phyloP scores from a whole-genome alignment of 2,888 invertebrate species.

The Drosophila acutilabella region DNA sequence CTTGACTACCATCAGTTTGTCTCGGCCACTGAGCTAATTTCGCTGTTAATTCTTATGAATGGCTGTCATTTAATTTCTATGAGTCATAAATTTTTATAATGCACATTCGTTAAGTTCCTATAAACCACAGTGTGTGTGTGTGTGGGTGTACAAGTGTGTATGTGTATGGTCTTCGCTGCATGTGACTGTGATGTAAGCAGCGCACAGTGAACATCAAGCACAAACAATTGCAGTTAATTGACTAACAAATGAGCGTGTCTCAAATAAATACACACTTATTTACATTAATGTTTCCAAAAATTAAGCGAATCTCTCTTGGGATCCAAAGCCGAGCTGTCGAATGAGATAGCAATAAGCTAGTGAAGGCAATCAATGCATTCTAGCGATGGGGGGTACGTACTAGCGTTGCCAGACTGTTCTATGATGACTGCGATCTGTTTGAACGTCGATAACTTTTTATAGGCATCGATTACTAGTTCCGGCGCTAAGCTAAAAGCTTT shows the following conservation, averaged over 20 bases:
- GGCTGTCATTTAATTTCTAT: constrained; percentile 73
- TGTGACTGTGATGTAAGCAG: constrained; percentile 40
- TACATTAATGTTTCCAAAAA: background rate
- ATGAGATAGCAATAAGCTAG: background rate
- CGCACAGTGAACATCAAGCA: constrained; percentile 35
- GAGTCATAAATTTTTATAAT: constrained; percentile 69
- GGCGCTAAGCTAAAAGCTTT: too few species aligned
- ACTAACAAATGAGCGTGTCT: constrained; percentile 1
- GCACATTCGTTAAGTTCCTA: constrained; percentile 48
- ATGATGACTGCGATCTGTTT: background rate
- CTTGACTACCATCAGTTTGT: constrained; percentile 21
- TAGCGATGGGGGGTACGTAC: too few species aligned
- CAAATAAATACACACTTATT: background rate
- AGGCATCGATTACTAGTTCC: too few species aligned
- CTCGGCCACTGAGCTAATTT: constrained; percentile 56
- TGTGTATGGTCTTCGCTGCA: constrained; percentile 28
- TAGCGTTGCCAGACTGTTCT: background rate
- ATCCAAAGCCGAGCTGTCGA: background rate
- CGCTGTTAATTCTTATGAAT: constrained; percentile 71
- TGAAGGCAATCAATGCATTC: background rate
- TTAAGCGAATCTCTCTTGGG: background rate
- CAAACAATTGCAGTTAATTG: constrained; percentile 56
- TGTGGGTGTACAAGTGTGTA: background rate
- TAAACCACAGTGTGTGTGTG: background rate
- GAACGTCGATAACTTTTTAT: too few species aligned